Evolutionary conservation across 1,140 invertebrate genomes (phyloP).

Genomic region (Apocrypta bakeri): DNA sequence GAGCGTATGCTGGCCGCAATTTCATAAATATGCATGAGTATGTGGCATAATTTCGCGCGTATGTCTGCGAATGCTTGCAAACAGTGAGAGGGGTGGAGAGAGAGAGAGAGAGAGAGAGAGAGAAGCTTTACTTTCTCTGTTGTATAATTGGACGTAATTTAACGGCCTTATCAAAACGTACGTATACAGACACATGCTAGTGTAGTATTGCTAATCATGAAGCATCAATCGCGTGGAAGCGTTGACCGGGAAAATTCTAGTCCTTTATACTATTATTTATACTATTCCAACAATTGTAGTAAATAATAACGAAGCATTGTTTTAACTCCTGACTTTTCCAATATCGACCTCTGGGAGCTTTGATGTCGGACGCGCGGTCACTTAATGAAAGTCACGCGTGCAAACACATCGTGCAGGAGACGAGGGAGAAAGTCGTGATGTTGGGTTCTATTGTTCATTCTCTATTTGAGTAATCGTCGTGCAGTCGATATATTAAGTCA

Average conservation of each 20-base stretch:
- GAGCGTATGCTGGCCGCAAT: neutral
- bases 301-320: neutral
- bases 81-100: neutral
- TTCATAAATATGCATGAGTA: slow-evolving; percentile 49
- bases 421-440: neutral
- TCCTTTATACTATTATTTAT: no score
- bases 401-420: neutral
- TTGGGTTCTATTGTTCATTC: neutral
- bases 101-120: neutral
- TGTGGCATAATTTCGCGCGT: slow-evolving; percentile 51
- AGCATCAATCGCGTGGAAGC: slow-evolving; percentile 5
- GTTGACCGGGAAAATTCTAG: neutral
- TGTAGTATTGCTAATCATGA: neutral
- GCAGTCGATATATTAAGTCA: slow-evolving; percentile 9
- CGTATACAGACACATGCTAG: neutral
- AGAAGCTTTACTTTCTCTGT: neutral
- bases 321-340: neutral
- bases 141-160: slow-evolving; percentile 43
- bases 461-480: neutral
- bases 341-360: slow-evolving; percentile 3
- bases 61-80: neutral
- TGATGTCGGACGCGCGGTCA: neutral
- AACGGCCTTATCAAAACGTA: slow-evolving; percentile 39
- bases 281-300: no score
- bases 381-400: slow-evolving; percentile 27